phyloP scores from a whole-genome alignment of 2,888 invertebrate species.

The Nipponacmea schrenckii region DNA sequence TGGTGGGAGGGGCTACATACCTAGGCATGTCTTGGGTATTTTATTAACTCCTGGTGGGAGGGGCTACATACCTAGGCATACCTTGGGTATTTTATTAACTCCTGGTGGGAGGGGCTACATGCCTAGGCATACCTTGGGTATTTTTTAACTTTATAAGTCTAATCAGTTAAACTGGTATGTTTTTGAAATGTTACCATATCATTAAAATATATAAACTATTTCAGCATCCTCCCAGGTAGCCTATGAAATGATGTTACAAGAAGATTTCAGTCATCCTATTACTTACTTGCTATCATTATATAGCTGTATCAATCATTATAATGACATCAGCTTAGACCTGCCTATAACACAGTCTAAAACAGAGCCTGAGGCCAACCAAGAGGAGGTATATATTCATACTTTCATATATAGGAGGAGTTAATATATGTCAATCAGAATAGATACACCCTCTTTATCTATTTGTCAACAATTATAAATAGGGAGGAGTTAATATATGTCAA shows the following conservation, averaged over 20 bases:
- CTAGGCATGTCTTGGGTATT: no score
- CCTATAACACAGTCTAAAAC: no score
- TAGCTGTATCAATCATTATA: slow-evolving; percentile 78
- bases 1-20: no score
- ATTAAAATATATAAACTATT: slow-evolving; percentile 6
- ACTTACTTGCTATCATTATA: slow-evolving; percentile 78
- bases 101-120: no score
- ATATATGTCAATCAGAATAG: background rate
- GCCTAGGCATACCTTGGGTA: background rate
- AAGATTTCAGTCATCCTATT: slow-evolving; percentile 82
- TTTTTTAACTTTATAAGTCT: background rate
- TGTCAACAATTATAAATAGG: no score
- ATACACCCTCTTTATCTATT: background rate
- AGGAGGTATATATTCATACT: slow-evolving; percentile 45
- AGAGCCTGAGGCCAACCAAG: slow-evolving; percentile 36
- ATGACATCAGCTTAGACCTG: slow-evolving; percentile 29
- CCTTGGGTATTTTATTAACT: no score
- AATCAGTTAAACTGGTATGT: no score
- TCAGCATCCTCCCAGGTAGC: slow-evolving; percentile 81
- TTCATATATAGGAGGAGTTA: background rate
- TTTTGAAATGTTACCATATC: no score
- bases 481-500: no score
- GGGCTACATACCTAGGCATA: no score
- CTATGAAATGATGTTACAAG: slow-evolving; percentile 86
- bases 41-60: no score